These are phyloP conservation scores for Burhinus bistriatus DNA, from an alignment of 2,113 vertebrate genomes.

Conservation along the genomic window DNA sequence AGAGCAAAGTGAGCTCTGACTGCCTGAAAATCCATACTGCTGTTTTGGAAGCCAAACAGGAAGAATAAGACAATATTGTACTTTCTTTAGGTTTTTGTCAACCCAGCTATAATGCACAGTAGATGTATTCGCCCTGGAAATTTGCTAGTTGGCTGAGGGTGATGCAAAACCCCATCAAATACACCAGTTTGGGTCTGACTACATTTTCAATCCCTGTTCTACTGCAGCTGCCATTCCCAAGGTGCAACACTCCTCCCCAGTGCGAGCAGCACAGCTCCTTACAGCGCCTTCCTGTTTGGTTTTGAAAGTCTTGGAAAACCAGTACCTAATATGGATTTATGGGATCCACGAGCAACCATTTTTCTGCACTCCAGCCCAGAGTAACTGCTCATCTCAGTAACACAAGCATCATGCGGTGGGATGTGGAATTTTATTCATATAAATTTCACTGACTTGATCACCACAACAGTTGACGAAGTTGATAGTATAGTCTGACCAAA, in stretches of 20 bases:
- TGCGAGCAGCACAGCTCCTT: neutral
- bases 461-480: neutral
- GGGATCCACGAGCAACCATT: neutral
- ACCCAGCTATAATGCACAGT: neutral
- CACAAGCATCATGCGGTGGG: fast-evolving
- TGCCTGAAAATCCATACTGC: neutral
- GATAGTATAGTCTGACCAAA: neutral
- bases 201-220: neutral
- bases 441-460: neutral
- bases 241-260: neutral
- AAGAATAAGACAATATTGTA: neutral
- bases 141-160: neutral
- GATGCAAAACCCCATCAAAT: neutral
- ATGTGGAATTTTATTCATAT: neutral
- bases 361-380: neutral
- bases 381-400: neutral
- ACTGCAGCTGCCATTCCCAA: neutral
- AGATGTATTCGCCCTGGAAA: neutral
- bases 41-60: neutral
- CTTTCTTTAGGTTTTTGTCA: neutral
- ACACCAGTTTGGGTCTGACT: neutral
- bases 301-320: neutral
- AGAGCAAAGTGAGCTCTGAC: neutral
- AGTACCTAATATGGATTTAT: neutral
- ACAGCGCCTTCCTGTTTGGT: neutral